Base-by-base conservation (phyloP, 2,888 invertebrate genomes). In the Drosophila meridionalis region DNA sequence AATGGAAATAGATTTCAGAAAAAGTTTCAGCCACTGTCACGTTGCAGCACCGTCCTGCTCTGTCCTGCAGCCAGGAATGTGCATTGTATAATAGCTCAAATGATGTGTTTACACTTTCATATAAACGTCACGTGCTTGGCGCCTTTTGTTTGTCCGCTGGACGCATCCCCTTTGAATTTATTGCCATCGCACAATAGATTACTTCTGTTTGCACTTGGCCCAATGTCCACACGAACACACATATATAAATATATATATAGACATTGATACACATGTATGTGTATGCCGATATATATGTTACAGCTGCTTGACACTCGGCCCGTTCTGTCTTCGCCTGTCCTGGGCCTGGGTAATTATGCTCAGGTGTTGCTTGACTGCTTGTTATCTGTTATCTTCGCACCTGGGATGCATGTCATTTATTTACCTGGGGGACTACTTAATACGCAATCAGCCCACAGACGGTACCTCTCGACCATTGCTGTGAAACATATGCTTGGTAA, bases 41-140 rank as follows among this genome's bases (percentile, higher is more conserved):
- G 59, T 69, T 59, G 55, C 67, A 57, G 4, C 26, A 47, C 4
- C 26, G 26, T 52, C 42, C 43, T 63, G 48, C 69, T 43, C 11
- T 7, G 52, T 56, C 40, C 38, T 50, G 26, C 36, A 28, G 63
- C 20, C 55, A 28, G 50, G 52, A 66, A 73, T 72, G 73, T 79
- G 76, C 80, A 64, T 77, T 90, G 82, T 85, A 80, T 83, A 83
- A 88, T 90, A 83, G 86, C 82, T 88, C 89, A 90, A 90, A 88
- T 90, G 90, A 87, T 87, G 89, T 87, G 87, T 90, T 87, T 87
- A 87, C 87, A 90, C 87, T 87, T 88, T 90, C 87, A 86, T 88
- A 87, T 87, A 90, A 87, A 87, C 88, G 87, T 87, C 87, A 90
- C 87, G 82, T 90, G 84, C 89, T 82, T 78, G 80, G 80, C 75